Evolutionary conservation across 2,113 vertebrate genomes (phyloP).

Genomic region (Arothron firmamentum): DNA sequence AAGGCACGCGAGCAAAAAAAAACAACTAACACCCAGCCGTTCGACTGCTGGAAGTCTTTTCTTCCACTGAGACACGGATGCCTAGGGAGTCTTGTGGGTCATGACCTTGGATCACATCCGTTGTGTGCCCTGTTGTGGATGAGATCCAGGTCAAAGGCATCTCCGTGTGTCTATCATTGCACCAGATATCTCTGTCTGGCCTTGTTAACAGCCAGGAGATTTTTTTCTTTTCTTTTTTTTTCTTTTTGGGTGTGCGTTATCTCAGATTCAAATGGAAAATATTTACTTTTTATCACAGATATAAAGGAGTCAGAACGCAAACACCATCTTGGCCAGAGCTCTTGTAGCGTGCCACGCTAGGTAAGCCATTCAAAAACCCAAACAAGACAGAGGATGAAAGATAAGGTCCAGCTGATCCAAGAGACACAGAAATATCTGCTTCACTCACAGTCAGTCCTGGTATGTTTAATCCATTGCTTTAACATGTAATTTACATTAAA

Average conservation of each 20-base stretch:
- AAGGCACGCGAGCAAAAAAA: slow-evolving; percentile 25
- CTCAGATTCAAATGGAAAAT: slow-evolving; percentile 27
- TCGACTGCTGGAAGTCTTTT: slow-evolving; percentile 13
- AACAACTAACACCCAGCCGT: background rate
- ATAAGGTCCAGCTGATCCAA: background rate
- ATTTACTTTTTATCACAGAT: slow-evolving; percentile 28
- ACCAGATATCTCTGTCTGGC: slow-evolving; percentile 39
- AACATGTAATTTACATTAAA: slow-evolving; percentile 4
- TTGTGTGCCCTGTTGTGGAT: slow-evolving; percentile 42
- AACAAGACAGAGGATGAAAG: slow-evolving; percentile 21
- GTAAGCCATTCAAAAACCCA: slow-evolving; percentile 13
- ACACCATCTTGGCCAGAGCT: slow-evolving; percentile 25
- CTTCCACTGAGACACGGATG: slow-evolving; percentile 35
- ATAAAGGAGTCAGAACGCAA: slow-evolving; percentile 13
- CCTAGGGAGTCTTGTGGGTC: slow-evolving; percentile 22
- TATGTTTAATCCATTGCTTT: background rate
- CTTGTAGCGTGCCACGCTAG: slow-evolving; percentile 4
- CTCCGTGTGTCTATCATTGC: slow-evolving; percentile 50
- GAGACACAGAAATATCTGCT: background rate
- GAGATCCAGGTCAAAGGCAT: slow-evolving; percentile 48
- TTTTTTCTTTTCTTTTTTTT: slow-evolving; percentile 32
- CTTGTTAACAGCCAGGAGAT: slow-evolving; percentile 53
- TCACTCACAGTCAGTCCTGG: background rate
- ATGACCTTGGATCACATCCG: slow-evolving; percentile 37
- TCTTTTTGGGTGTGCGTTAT: too few species aligned